These are phyloP conservation scores for Gastrophryne carolinensis DNA, from an alignment of 2,797 vertebrate genomes.

Conservation along the genomic window DNA sequence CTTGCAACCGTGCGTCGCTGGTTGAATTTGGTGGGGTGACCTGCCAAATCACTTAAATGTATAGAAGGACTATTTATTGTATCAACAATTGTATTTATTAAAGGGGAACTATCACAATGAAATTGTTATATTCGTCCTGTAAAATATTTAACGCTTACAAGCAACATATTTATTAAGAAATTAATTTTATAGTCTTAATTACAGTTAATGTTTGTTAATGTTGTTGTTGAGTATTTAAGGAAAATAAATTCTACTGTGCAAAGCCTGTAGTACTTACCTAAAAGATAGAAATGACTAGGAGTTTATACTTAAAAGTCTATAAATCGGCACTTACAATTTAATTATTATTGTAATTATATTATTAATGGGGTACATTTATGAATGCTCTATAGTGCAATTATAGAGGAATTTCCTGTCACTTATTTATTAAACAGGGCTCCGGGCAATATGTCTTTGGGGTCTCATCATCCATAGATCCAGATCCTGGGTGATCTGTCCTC, in stretches of 20 bases:
- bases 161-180: slow-evolving; percentile 13
- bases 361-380: too few relatives aligned
- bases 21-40: not conserved
- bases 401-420: too few relatives aligned
- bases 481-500: too few relatives aligned
- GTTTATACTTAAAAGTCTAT: too few relatives aligned
- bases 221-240: not conserved
- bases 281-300: not conserved
- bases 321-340: too few relatives aligned
- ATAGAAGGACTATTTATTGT: not conserved
- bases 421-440: too few relatives aligned
- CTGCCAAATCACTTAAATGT: not conserved
- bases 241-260: not conserved
- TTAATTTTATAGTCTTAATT: slow-evolving; percentile 9
- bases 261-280: not conserved
- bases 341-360: too few relatives aligned
- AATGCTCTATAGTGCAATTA: too few relatives aligned
- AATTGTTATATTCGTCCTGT: slow-evolving; percentile 1
- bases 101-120: slow-evolving; percentile 23
- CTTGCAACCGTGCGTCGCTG: too few relatives aligned
- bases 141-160: not conserved
- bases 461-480: too few relatives aligned
- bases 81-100: slow-evolving; percentile 17
- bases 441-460: too few relatives aligned
- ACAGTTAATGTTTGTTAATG: not conserved